Evolutionary conservation across 2,797 vertebrate genomes (phyloP), one percentile per base, ranked within the genome.

Genomic region (Hemibagrus guttatus): DNA sequence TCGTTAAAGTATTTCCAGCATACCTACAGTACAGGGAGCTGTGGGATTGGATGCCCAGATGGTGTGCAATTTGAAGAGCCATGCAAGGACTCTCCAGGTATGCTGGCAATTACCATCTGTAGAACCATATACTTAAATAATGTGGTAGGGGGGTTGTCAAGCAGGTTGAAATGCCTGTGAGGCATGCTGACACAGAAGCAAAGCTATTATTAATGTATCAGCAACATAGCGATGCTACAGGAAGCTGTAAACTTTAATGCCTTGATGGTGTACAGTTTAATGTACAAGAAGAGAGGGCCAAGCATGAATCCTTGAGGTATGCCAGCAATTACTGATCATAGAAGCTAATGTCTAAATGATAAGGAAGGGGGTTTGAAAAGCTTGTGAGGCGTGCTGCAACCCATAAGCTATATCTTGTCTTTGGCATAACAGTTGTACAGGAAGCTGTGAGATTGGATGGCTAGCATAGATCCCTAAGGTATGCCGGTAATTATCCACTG

Each of bases 21-120:
- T 59, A 39, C 16, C 54, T 42, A 14, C 4, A 23, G 58, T 61
- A 61, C 58, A 81, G 78, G 58, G 16, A 63, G 39, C 35, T 61
- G 58, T 26, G 23, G 46, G 35, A 81, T 63, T 81, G 58, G 58
- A 63, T 46, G 39, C 58, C 78, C 78, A 80, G 78, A 61, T 80
- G 78, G 35, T 80, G 78, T 26, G 35, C 31, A 61, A 80, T 42
- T 35, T 61, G 78, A 80, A 80, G n/a, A 21, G 23, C 78, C 58
- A 39, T 59, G 74, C 52, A 56, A 78, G 74, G 74, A 78, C 74
- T 78, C 52, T 31, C 56, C 52, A 78, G 74, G 52, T 78, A 39
- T 19, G 19, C 76, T 31, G 6, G 31, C 78, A 63, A 81, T 81
- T 81, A 81, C 58, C 58, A 3, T 23, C 58, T 61, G 78, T 63